A percentile compares a stretch with the other conserved stretches of the same genome.
These are phyloP conservation scores for Chrysogorgia sp. DNA, from an alignment of 92 coral and sea anemone genomes.

Conservation along the genomic window DNA sequence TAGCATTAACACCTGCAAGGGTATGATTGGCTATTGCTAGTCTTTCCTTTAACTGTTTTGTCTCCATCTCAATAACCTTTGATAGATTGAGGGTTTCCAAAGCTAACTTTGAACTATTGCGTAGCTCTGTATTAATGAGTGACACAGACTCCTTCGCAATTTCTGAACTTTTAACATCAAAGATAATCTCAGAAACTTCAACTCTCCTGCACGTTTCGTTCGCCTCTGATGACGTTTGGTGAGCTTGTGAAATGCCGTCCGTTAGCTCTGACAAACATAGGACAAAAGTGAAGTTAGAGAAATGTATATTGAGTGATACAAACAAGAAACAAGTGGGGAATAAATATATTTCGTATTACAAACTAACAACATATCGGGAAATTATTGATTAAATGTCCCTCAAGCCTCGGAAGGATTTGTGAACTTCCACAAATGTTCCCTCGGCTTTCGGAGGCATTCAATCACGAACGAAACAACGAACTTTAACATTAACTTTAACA, in stretches of 20 bases:
- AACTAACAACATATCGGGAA: too few species aligned
- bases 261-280: neutral
- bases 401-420: too few species aligned
- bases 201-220: constrained; percentile 34
- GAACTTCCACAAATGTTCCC: too few species aligned
- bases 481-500: too few species aligned
- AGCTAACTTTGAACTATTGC: neutral
- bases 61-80: neutral
- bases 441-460: too few species aligned
- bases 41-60: neutral
- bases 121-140: neutral
- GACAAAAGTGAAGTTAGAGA: neutral
- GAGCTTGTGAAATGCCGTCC: neutral
- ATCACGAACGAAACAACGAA: too few species aligned
- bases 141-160: neutral
- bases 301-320: too few species aligned
- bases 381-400: too few species aligned
- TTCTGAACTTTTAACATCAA: constrained; percentile 8
- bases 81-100: neutral
- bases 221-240: constrained; percentile 1
- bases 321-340: too few species aligned
- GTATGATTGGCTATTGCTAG: neutral
- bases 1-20: neutral
- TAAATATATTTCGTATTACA: too few species aligned
- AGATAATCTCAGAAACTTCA: neutral